Percentiles rank a stretch among this genome's conserved stretches.
These are phyloP conservation scores for Patella depressa DNA, from an alignment of 2,888 invertebrate genomes.

Conservation along the genomic window DNA sequence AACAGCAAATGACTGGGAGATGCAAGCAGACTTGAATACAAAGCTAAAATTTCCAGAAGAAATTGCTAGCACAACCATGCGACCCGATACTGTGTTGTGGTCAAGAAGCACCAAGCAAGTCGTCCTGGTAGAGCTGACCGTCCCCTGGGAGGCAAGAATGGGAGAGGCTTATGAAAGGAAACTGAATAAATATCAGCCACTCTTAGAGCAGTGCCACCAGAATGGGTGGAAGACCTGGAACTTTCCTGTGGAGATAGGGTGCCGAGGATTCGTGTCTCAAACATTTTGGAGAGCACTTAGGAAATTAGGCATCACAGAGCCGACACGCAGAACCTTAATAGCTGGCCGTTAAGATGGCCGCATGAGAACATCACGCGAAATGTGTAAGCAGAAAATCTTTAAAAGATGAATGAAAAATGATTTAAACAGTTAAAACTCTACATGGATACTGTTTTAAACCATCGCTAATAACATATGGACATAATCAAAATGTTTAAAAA, in stretches of 20 bases:
- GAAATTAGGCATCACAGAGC: background rate
- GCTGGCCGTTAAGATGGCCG: no score
- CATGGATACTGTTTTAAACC: no score
- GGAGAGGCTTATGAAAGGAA: background rate
- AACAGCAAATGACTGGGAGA: slow-evolving; percentile 19
- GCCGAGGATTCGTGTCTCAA: slow-evolving; percentile 13
- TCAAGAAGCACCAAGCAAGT: background rate
- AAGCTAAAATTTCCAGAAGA: background rate
- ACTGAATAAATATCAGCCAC: background rate
- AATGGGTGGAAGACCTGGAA: slow-evolving; percentile 14
- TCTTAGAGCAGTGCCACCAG: background rate
- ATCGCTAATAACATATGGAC: no score
- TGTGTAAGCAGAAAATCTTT: no score
- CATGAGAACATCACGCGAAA: no score
- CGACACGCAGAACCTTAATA: background rate
- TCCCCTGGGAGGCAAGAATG: background rate
- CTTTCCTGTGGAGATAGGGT: slow-evolving; percentile 19
- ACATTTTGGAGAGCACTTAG: slow-evolving; percentile 14
- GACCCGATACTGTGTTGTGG: background rate
- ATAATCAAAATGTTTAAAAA: no score
- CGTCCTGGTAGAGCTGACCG: background rate
- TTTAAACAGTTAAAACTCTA: no score
- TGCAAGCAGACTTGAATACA: slow-evolving; percentile 13
- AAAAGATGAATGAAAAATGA: no score
- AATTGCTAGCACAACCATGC: slow-evolving; percentile 1